Evolutionary conservation across 2,888 invertebrate species (phyloP).

Genomic region (Frankliniella fusca): DNA sequence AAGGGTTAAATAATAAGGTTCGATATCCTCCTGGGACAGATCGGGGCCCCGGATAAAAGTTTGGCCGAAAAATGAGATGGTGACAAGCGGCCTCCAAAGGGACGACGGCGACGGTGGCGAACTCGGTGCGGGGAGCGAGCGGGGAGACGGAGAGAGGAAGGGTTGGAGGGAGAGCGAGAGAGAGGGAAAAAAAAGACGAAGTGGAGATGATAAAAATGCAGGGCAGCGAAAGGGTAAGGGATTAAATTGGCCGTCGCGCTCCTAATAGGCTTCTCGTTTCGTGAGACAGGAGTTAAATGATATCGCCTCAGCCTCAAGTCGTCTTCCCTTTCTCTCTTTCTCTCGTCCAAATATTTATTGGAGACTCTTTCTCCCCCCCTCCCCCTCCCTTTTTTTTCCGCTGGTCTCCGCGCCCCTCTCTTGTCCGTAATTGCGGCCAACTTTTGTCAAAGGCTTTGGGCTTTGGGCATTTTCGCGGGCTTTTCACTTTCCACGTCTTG

Average conservation of each 20-base stretch:
- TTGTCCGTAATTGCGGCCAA: no score
- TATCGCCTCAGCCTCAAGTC: not conserved
- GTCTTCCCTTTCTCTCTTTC: not conserved
- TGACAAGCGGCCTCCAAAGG: slow-evolving; percentile 11
- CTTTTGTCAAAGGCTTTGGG: no score
- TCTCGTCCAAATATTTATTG: not conserved
- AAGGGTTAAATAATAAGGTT: slow-evolving; percentile 5
- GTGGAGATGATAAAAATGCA: slow-evolving; percentile 12
- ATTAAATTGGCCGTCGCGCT: slow-evolving; percentile 24
- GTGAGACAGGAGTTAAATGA: slow-evolving; percentile 23
- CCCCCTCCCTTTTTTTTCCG: not conserved
- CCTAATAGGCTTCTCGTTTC: slow-evolving; percentile 17
- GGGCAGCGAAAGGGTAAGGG: slow-evolving; percentile 10
- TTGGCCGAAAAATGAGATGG: slow-evolving; percentile 19
- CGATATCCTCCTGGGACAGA: slow-evolving; percentile 23
- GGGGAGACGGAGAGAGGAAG: not conserved
- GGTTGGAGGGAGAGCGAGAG: not conserved
- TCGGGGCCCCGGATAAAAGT: slow-evolving; percentile 13
- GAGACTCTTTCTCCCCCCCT: not conserved
- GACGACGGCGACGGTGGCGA: not conserved
- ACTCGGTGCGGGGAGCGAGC: not conserved
- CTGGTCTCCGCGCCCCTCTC: not conserved
- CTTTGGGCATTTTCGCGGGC: no score
- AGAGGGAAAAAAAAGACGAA: not conserved
- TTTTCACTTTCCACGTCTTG: no score